Conservation (phyloP, 2,797 vertebrate species). For the Leptodactylus fallax region DNA sequence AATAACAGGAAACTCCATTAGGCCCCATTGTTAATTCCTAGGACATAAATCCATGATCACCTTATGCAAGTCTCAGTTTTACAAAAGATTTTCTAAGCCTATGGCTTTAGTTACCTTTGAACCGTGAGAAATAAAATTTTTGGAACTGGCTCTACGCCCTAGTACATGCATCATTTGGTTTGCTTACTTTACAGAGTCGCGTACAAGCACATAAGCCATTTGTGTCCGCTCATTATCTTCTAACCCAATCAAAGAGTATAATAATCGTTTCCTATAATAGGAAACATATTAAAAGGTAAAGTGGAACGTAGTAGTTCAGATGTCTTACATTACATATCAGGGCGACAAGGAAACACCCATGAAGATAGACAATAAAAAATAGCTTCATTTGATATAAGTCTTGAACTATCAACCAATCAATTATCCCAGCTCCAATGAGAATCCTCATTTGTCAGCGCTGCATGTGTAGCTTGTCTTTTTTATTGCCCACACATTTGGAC, state of each 20-base stretch:
- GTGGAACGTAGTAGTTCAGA: not conserved
- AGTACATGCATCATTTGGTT: slow-evolving; percentile 3
- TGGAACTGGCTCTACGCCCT: not conserved
- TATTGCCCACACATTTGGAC: not conserved
- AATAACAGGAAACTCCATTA: slow-evolving; percentile 13
- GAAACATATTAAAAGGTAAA: not conserved
- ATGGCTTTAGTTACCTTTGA: slow-evolving; percentile 15
- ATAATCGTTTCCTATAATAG: slow-evolving; percentile 3
- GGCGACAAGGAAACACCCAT: not conserved
- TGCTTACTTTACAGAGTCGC: not conserved
- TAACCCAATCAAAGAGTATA: not conserved
- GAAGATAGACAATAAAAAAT: not conserved
- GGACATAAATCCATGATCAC: not conserved
- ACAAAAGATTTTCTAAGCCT: slow-evolving; percentile 1
- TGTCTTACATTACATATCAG: not conserved
- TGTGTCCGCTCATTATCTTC: not conserved
- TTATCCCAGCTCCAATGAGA: not conserved
- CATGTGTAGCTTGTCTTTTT: slow-evolving; percentile 33
- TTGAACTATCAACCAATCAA: not conserved
- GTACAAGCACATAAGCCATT: not conserved
- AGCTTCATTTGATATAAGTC: not conserved
- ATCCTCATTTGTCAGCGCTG: slow-evolving; percentile 16
- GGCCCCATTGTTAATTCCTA: slow-evolving; percentile 10
- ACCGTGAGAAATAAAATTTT: not conserved
- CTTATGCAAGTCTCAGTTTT: not conserved